phyloP scores from a whole-genome alignment of 1,140 invertebrate genomes.

The Ceratina calcarata region DNA sequence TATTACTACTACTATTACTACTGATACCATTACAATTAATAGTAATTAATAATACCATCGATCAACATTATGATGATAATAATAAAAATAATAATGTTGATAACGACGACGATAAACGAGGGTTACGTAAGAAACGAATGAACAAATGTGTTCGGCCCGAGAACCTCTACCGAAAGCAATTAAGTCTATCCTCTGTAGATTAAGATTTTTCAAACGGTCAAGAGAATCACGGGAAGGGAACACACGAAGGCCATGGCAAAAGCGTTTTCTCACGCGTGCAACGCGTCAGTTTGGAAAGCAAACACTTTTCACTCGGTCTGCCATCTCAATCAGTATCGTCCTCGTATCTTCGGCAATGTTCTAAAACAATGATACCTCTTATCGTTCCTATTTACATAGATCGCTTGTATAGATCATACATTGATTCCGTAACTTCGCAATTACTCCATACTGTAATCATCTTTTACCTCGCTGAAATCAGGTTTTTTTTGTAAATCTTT shows the following conservation, averaged over 20 bases:
- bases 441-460: constrained; percentile 43
- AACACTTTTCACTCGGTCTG: constrained; percentile 42
- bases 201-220: constrained; percentile 13
- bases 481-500: constrained; percentile 50
- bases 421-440: constrained; percentile 33
- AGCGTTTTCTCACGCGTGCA: constrained; percentile 24
- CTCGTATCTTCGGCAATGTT: constrained; percentile 44
- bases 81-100: constrained; percentile 35
- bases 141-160: constrained; percentile 23
- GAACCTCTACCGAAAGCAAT: constrained; percentile 28
- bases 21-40: background rate
- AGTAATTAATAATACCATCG: constrained; percentile 28
- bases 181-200: constrained; percentile 52
- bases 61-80: constrained; percentile 29
- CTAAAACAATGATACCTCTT: constrained; percentile 59
- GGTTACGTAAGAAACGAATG: constrained; percentile 19
- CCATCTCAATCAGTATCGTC: constrained; percentile 46
- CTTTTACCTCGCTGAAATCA: constrained; percentile 25
- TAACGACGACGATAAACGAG: constrained; percentile 39
- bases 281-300: background rate
- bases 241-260: background rate
- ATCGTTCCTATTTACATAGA: constrained; percentile 59
- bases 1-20: constrained; percentile 2
- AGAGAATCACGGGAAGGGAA: background rate
- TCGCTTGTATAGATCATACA: constrained; percentile 48